phyloP scores from a whole-genome alignment of 2,113 vertebrate genomes.

The Tragulus kanchil region DNA sequence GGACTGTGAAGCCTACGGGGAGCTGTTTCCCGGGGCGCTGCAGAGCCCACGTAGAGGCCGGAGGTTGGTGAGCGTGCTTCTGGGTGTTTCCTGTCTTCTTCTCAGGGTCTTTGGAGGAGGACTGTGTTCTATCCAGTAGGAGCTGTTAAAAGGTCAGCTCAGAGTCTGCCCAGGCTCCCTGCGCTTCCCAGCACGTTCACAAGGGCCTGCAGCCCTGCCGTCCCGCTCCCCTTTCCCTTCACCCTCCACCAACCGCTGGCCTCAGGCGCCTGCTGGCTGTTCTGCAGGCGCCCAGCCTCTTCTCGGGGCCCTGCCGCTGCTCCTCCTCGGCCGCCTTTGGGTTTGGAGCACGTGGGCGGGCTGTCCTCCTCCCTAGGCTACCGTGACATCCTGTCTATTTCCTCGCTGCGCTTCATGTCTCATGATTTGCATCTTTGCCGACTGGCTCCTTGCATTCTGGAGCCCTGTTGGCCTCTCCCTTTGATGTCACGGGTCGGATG shows the following conservation, averaged over 20 bases:
- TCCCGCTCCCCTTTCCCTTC: neutral
- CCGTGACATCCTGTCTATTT: neutral
- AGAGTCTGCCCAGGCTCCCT: neutral
- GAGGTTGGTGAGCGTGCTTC: rapidly evolving
- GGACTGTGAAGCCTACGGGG: neutral
- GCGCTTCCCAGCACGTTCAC: neutral
- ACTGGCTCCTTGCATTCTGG: neutral
- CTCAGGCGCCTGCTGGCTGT: neutral
- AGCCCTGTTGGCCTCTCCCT: too few relatives aligned
- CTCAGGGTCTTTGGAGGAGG: neutral
- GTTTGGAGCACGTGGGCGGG: too few relatives aligned
- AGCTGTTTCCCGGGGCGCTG: neutral
- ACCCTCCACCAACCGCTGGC: rapidly evolving
- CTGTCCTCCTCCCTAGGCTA: rapidly evolving
- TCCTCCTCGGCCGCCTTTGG: too few relatives aligned
- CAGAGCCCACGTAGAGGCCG: neutral
- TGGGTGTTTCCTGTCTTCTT: neutral
- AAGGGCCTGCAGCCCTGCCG: rapidly evolving
- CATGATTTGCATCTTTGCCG: neutral
- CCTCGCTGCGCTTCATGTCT: neutral
- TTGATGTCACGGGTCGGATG: too few relatives aligned
- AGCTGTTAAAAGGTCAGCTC: neutral
- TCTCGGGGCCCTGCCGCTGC: too few relatives aligned
- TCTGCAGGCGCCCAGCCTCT: neutral
- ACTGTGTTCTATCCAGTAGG: neutral